Base-by-base conservation (phyloP, 2,113 vertebrate species). In the Bubo bubo region DNA sequence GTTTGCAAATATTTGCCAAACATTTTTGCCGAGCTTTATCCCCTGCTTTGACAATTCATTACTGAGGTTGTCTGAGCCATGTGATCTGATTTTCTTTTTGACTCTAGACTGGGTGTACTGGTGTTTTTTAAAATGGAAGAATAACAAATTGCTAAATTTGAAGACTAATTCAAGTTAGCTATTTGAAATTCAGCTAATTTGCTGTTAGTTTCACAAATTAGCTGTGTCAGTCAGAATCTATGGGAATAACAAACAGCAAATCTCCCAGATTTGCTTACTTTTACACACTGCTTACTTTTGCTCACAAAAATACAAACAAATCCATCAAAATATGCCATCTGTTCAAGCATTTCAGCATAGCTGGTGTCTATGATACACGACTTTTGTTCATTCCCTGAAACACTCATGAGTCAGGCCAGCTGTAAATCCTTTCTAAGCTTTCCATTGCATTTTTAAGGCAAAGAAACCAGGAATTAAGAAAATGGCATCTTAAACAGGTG, bases 111-210 rank as follows among this genome's bases (percentile, higher is more conserved):
- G 58, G 14, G 6, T 86, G 6, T 53, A 49, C 20, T 71, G 32
- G 4, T 3, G 58, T 49, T 49, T 81, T 68, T 12, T 2, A 12
- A 39, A 81, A 74, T 43, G 5, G 21, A 80, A 77, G 39, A 86
- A 56, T 68, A 94, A 89, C 24, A 14, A 79, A 81, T 87, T 79
- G 53, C 21, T 66, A 56, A 75, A 81, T 64, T 74, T 92, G 56
- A 77, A 76, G 39, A 58, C 43, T 45, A 18, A 45, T 45, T 45
- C 16, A 45, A 17, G 17, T 45, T 45, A 45, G 43, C 16, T 45
- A 45, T 45, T 45, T 32, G 77, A 74, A 66, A 50, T 84, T 88
- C 72, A 71, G 32, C 35, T 83, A 56, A 52, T 79, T 83, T 88
- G 41, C 45, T 24, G 4, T 56, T 91, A 71, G 56, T 71, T 79